phyloP scores from a whole-genome alignment of 2,888 invertebrate species.

The Callyntrura guangdongensis region DNA sequence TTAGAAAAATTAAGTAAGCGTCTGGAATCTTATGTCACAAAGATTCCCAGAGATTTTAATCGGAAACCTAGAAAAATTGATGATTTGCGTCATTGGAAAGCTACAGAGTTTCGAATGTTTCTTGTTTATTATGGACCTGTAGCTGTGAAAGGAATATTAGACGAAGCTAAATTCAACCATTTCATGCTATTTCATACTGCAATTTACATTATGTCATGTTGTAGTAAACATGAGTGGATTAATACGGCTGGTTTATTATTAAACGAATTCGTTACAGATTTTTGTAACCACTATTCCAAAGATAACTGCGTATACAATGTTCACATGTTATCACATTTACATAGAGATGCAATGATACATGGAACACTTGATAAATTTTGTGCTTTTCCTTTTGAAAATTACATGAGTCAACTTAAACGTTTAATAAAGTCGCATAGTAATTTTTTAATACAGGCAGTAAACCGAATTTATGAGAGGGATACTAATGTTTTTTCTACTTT shows the following conservation, averaged over 20 bases:
- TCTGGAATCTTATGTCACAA: neutral
- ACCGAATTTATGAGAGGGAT: neutral
- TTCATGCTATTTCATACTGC: constrained; percentile 49
- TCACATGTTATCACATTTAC: constrained; percentile 49
- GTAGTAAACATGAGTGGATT: constrained; percentile 22
- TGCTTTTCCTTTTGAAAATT: constrained; percentile 63
- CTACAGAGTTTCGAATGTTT: constrained; percentile 54
- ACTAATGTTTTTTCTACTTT: neutral
- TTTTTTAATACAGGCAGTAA: neutral
- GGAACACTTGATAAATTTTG: constrained; percentile 42
- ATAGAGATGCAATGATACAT: constrained; percentile 30
- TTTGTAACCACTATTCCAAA: too few species aligned
- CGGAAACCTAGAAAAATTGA: constrained; percentile 34
- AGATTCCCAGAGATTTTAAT: constrained; percentile 47
- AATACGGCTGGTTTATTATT: too few species aligned
- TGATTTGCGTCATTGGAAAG: constrained; percentile 25
- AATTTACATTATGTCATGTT: neutral
- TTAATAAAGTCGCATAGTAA: constrained; percentile 39
- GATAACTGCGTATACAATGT: constrained; percentile 67
- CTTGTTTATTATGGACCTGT: too few species aligned
- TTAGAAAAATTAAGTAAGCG: neutral
- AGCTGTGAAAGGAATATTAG: constrained; percentile 1
- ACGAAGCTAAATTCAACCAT: neutral
- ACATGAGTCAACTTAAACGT: constrained; percentile 80
- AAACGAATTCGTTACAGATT: neutral